Conservation (phyloP, 1,140 invertebrate species). For the Planococcus citri region DNA sequence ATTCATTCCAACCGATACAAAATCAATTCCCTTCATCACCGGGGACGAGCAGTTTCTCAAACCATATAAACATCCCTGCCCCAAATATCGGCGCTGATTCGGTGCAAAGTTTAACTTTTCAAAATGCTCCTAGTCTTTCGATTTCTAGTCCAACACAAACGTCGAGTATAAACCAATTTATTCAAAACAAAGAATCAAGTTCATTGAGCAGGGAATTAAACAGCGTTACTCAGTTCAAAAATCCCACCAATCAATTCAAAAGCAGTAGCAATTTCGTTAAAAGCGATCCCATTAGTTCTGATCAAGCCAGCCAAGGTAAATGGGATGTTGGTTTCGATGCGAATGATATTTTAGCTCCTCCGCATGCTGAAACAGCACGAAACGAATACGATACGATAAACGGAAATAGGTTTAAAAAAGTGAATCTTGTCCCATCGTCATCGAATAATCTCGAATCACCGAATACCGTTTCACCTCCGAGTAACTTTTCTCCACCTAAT, state of each 20-base stretch:
- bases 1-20: background rate
- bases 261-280: background rate
- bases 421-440: background rate
- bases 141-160: background rate
- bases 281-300: slow-evolving; percentile 21
- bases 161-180: background rate
- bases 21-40: background rate
- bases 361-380: slow-evolving; percentile 5
- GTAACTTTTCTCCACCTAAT: background rate
- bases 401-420: background rate
- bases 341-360: slow-evolving; percentile 28
- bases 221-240: background rate
- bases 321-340: slow-evolving; percentile 30
- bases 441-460: background rate
- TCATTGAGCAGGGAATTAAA: background rate
- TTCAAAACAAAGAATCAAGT: background rate
- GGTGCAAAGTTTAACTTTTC: slow-evolving; percentile 5
- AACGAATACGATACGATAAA: background rate
- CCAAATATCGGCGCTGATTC: background rate
- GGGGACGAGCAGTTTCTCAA: background rate
- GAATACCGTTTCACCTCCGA: background rate
- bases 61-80: background rate
- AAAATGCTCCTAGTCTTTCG: background rate
- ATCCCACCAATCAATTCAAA: slow-evolving; percentile 8
- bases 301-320: slow-evolving; percentile 22